These are phyloP conservation scores for Paraplagusia blochii DNA, from an alignment of 2,113 vertebrate genomes.

Conservation along the genomic window DNA sequence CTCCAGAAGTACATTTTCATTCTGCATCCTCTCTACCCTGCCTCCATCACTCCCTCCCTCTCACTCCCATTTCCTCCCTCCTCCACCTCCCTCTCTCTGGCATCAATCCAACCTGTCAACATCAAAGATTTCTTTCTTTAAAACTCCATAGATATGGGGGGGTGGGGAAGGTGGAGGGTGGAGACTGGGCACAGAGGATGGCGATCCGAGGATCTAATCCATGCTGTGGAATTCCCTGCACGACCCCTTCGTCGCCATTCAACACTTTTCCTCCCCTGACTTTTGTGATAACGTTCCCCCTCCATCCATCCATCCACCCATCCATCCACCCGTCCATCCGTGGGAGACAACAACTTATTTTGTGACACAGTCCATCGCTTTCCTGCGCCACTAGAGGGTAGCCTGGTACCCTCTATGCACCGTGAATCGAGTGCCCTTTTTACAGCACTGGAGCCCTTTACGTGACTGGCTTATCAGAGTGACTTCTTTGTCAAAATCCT, in stretches of 20 bases:
- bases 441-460: slow-evolving; percentile 39
- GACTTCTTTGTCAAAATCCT: slow-evolving; percentile 2
- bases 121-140: slow-evolving; percentile 68
- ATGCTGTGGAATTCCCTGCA: slow-evolving; percentile 46
- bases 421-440: slow-evolving; percentile 19
- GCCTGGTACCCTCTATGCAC: slow-evolving; percentile 58
- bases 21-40: slow-evolving; percentile 34
- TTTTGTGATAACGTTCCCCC: slow-evolving; percentile 30
- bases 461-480: slow-evolving; percentile 42
- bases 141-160: slow-evolving; percentile 45
- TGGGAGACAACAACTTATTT: slow-evolving; percentile 51
- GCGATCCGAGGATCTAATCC: slow-evolving; percentile 59
- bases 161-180: background rate
- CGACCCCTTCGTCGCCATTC: slow-evolving; percentile 25
- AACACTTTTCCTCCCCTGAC: slow-evolving; percentile 34
- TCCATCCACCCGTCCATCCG: slow-evolving; percentile 38
- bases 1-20: slow-evolving; percentile 54
- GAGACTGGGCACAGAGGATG: slow-evolving; percentile 19
- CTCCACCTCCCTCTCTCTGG: slow-evolving; percentile 17
- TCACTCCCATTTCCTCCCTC: too few species aligned
- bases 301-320: too few species aligned
- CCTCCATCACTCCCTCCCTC: too few species aligned
- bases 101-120: slow-evolving; percentile 63
- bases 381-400: slow-evolving; percentile 67
- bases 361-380: slow-evolving; percentile 51